Base-by-base conservation (phyloP, 92 coral and sea anemone species). In the Siderastrea radians region DNA sequence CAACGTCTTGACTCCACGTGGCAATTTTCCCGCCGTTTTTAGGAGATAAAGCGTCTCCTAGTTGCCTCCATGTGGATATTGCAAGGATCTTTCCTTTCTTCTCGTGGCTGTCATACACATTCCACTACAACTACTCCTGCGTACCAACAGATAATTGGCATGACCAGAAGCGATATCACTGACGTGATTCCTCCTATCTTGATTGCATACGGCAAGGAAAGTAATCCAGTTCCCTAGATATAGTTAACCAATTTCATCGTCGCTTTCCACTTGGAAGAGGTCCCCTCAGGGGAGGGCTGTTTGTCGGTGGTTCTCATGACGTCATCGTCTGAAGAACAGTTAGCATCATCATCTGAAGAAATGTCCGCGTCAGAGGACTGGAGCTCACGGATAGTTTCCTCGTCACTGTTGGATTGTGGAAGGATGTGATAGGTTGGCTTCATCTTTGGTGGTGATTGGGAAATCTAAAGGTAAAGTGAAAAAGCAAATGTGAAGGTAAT, bases 81-180 rank as follows among this genome's bases (percentile, higher is more conserved):
- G n/a, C 26, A 14, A 70, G 70, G n/a, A 60, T 60, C 63, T 48
- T 78, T 57, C 55, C 8, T 14, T 60, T 10, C 11, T 57, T 45
- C 44, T 62, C 55, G 51, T 78, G 49, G 49, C 7, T 57, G 53
- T 46, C 43, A 49, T 78, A 78, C 17, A 46, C 82, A 54, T 2
- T 78, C 70, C 6, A 3, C 48, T 15, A 78, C 6, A 38, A 78
- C 55, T 8, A 4, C 47, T 62, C 82, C 82, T 2, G 70, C 38
- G 82, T 78, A 78, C 57, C 82, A 78, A 11, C 16, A 6, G n/a
- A 48, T 62, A 46, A 58, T 49, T 38, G 70, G 82, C 14, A 78
- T 44, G 2, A 60, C n/a, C 9, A 78, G 11, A 15, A 78, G 49
- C 6, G 68, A 26, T 43, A 60, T 10, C 50, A 78, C 13, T 2